Percentiles rank a stretch among this genome's conserved stretches.
Conservation (phyloP, 2,888 invertebrate species). For the Plutella xylostella region DNA sequence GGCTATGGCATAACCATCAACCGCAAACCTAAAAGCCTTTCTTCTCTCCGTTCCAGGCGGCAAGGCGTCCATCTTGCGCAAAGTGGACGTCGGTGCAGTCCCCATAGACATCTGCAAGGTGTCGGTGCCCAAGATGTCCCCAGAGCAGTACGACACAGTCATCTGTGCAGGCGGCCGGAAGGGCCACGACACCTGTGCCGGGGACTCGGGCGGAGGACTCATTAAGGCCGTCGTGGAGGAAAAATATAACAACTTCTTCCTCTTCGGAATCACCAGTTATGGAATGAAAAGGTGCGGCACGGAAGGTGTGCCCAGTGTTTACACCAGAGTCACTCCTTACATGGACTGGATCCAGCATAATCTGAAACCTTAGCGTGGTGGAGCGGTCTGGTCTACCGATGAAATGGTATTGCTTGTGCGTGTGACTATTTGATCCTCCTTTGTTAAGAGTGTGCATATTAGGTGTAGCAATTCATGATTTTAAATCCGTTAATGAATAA, state of each 20-base stretch:
- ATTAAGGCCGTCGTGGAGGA: slow-evolving; percentile 29
- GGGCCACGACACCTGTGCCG: slow-evolving; percentile 64
- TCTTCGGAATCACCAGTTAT: slow-evolving; percentile 58
- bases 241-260: slow-evolving; percentile 42
- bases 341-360: slow-evolving; percentile 67
- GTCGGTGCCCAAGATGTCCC: slow-evolving; percentile 25
- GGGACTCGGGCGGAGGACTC: slow-evolving; percentile 74
- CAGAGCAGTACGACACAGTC: slow-evolving; percentile 21
- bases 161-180: slow-evolving; percentile 71
- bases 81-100: slow-evolving; percentile 44
- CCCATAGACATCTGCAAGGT: slow-evolving; percentile 25
- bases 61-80: slow-evolving; percentile 28
- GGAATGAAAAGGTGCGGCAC: slow-evolving; percentile 27
- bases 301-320: slow-evolving; percentile 69
- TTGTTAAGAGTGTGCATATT: too few relatives aligned
- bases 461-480: too few relatives aligned
- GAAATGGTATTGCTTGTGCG: too few relatives aligned
- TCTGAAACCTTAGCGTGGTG: slow-evolving; percentile 12
- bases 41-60: slow-evolving; percentile 25
- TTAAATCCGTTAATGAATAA: too few relatives aligned
- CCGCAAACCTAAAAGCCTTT: too few relatives aligned
- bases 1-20: too few relatives aligned
- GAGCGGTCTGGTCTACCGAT: too few relatives aligned
- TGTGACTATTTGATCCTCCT: too few relatives aligned
- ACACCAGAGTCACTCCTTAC: slow-evolving; percentile 68